Base-by-base conservation (phyloP, 2,797 vertebrate genomes). In the Sternotherus odoratus region DNA sequence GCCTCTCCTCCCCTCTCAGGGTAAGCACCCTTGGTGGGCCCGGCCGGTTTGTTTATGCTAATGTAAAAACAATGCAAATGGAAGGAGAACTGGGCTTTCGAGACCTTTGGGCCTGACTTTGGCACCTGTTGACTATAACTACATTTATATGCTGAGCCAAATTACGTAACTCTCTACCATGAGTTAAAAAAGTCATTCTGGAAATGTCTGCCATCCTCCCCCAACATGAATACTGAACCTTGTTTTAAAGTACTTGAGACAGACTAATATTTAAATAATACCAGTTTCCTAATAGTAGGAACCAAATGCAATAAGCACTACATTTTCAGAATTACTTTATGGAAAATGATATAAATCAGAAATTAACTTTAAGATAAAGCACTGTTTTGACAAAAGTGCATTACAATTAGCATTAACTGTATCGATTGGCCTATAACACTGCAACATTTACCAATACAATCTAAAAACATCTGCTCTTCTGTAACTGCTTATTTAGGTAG, bases 301-400 rank as follows among this genome's bases (percentile, higher is more conserved):
- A 85, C 9, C 24, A 86, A 91, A 95, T 89, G 75, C 46, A 95
- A 92, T 94, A 91, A 83, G 78, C 77, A 93, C 21, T 77, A 91
- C 51, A 49, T 95, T 94, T 95, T 60, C 91, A 95, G 82, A 97
- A 94, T 96, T 92, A 86, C 50, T 97, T 57, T 93, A 87, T 82
- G 48, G 72, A 97, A 97, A 97, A 77, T 87, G n/a, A 91, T 91
- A 95, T 91, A 95, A 97, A 97, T 95, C 89, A 97, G 91, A 97
- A 97, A 96, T 96, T 95, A 97, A 92, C 84, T 97, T 97, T 78
- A 96, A 97, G 95, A 91, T 93, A 96, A 93, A 97, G 16, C 86
- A 82, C 63, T 2, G 77, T 96, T 98, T 96, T 97, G 95, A 97
- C 92, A 96, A 92, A 95, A 96, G 63, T 90, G 78, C 72, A 79